Conservation (phyloP, 2,113 vertebrate genomes). For the Equus quagga region DNA sequence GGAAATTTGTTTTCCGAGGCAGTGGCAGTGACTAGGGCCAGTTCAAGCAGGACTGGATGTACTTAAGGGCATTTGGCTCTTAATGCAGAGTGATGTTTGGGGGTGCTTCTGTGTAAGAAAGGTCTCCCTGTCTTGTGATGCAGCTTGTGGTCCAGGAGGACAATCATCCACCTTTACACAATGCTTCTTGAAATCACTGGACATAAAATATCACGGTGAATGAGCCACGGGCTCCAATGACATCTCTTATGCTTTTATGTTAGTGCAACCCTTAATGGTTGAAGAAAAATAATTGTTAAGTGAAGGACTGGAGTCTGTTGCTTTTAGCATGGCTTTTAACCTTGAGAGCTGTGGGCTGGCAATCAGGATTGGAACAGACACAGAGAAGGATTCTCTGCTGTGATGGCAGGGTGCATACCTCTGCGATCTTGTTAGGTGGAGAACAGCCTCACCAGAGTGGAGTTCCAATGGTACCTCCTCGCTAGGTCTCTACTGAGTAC, state of each 20-base stretch:
- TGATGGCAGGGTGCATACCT: no score
- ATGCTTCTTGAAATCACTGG: not conserved
- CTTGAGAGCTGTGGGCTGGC: not conserved
- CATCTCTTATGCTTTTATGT: not conserved
- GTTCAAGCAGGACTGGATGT: not conserved
- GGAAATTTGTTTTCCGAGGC: not conserved
- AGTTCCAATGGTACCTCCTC: not conserved
- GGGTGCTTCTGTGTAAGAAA: not conserved
- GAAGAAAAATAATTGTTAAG: not conserved
- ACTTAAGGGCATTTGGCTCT: not conserved
- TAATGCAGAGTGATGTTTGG: not conserved
- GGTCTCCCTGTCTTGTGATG: not conserved
- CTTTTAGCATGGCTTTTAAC: not conserved
- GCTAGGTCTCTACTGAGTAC: not conserved
- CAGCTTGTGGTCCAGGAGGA: not conserved
- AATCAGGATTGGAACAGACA: not conserved
- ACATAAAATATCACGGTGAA: not conserved
- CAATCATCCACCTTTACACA: not conserved
- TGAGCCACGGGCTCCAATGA: no score
- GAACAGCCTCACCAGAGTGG: not conserved
- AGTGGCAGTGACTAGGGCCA: rapidly evolving
- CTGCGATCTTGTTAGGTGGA: not conserved
- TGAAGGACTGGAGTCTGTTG: not conserved
- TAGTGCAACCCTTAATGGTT: not conserved
- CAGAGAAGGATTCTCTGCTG: not conserved